Evolutionary conservation across 2,797 vertebrate species (phyloP).

Genomic region (Periparus ater): DNA sequence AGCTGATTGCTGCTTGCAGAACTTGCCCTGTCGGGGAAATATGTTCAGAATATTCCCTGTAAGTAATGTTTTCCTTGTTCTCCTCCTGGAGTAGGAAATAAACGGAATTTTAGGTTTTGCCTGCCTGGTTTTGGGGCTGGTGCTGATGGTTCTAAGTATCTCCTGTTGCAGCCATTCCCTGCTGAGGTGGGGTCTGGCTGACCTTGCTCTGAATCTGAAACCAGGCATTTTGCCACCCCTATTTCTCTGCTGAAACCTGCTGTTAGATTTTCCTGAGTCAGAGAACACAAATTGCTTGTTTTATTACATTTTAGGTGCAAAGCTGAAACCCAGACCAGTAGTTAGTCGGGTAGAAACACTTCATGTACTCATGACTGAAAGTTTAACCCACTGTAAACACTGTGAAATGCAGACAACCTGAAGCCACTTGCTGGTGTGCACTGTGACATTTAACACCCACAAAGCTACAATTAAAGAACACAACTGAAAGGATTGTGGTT

Average conservation of each 20-base stretch:
- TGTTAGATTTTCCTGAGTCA: background rate
- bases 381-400: background rate
- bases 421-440: background rate
- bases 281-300: background rate
- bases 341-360: background rate
- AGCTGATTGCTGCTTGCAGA: background rate
- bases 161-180: background rate
- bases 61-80: background rate
- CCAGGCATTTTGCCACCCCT: background rate
- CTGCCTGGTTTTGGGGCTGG: background rate
- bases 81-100: background rate
- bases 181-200: background rate
- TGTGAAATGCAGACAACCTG: background rate
- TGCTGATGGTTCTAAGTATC: background rate
- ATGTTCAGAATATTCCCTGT: background rate
- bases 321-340: background rate
- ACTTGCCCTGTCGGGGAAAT: background rate
- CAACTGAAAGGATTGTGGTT: background rate
- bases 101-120: background rate
- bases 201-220: too few relatives aligned
- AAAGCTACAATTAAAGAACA: background rate
- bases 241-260: background rate
- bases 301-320: background rate
- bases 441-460: background rate
- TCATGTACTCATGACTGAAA: background rate